Conservation (phyloP, 1,140 invertebrate species). For the Drosophila orosa region DNA sequence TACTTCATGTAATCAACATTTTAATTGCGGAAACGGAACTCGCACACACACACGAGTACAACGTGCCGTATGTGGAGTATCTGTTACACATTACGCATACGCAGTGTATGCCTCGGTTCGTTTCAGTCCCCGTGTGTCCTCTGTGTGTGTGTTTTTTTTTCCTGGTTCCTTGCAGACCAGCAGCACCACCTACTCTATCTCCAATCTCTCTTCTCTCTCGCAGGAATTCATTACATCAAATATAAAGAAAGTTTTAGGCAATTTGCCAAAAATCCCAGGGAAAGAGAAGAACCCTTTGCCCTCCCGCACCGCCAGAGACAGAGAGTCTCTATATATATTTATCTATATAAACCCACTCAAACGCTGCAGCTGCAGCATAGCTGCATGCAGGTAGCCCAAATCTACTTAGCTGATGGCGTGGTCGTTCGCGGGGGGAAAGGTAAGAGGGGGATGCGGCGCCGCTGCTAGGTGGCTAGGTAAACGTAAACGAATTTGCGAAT, state of each 20-base stretch:
- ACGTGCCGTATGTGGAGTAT: constrained; percentile 43
- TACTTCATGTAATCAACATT: constrained; percentile 82
- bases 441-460: not conserved
- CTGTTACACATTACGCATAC: constrained; percentile 79
- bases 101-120: constrained; percentile 50
- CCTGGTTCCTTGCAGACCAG: constrained; percentile 20
- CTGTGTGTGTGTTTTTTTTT: constrained; percentile 4
- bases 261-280: constrained; percentile 63
- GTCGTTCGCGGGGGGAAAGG: constrained; percentile 18
- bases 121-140: constrained; percentile 11
- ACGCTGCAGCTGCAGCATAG: constrained; percentile 64
- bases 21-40: constrained; percentile 81
- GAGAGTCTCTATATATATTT: constrained; percentile 19
- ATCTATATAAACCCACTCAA: constrained; percentile 38
- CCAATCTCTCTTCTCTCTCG: constrained; percentile 46
- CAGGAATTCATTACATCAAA: constrained; percentile 79
- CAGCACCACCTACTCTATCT: constrained; percentile 36
- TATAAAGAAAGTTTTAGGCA: constrained; percentile 82
- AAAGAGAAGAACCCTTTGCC: constrained; percentile 4
- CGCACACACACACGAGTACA: constrained; percentile 43
- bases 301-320: constrained; percentile 12
- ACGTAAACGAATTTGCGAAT: constrained; percentile 79
- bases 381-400: constrained; percentile 77
- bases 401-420: constrained; percentile 71
- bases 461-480: constrained; percentile 33